Evolutionary conservation across 23 tunicate species (phyloP).

Genomic region (Corella eumyota): DNA sequence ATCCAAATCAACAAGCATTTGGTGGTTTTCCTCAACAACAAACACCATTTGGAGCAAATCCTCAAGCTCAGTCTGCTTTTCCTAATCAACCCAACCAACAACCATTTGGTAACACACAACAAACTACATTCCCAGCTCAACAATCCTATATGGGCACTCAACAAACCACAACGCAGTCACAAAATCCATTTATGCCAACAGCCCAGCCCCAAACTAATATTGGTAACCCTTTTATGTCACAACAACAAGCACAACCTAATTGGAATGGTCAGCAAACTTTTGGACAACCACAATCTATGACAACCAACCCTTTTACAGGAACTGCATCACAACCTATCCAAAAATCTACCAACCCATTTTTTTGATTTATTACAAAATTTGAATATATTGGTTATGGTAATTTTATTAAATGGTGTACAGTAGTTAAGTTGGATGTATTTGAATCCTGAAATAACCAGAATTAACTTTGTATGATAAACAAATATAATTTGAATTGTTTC

Average conservation of each 20-base stretch:
- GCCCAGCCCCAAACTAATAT: background rate
- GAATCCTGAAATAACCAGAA: no score
- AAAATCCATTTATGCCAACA: conserved; percentile 39
- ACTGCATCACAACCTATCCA: conserved; percentile 2
- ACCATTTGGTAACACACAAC: conserved; percentile 22
- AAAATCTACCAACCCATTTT: conserved; percentile 41
- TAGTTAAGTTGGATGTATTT: no score
- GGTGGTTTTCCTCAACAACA: conserved; percentile 1
- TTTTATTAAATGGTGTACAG: no score
- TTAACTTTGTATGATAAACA: no score
- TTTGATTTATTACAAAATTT: no score
- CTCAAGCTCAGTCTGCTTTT: background rate
- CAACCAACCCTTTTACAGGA: conserved; percentile 39
- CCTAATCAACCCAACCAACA: no score
- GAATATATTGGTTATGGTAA: no score
- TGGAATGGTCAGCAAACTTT: background rate
- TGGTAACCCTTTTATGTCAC: conserved; percentile 48
- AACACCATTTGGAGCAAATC: background rate
- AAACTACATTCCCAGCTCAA: no score
- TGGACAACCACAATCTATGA: conserved; percentile 10
- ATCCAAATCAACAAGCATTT: background rate
- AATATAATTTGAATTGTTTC: no score
- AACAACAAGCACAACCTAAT: conserved; percentile 5
- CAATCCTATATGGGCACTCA: no score
- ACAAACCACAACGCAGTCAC: no score